Percentiles rank a stretch among this genome's conserved stretches.
phyloP scores from a whole-genome alignment of 1,140 invertebrate genomes.

The Leptopilina clavipes region DNA sequence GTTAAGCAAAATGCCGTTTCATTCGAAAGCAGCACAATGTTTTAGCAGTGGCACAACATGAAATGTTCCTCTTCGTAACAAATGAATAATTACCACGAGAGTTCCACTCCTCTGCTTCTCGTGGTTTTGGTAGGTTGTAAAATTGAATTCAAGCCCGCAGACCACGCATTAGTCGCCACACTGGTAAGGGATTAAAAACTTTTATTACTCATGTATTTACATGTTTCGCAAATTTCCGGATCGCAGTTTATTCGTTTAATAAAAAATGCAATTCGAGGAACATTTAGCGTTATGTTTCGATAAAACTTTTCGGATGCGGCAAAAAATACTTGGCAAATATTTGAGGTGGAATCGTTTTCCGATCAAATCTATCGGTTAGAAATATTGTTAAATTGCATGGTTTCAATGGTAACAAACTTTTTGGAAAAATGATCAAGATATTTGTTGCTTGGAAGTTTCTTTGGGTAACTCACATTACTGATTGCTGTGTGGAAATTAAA shows the following conservation, averaged over 20 bases:
- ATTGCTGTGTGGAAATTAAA: neutral
- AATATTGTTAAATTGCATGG: too few relatives aligned
- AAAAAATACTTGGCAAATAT: neutral
- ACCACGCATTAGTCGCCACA: slow-evolving; percentile 23
- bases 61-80: slow-evolving; percentile 4
- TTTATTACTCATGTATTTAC: slow-evolving; percentile 22
- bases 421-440: too few relatives aligned
- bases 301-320: neutral
- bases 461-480: neutral
- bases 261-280: neutral
- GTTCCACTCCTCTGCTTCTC: slow-evolving; percentile 15
- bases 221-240: neutral
- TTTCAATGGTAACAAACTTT: too few relatives aligned
- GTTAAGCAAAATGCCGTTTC: neutral
- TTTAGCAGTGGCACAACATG: neutral
- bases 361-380: neutral
- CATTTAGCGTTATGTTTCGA: neutral
- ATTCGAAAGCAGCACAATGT: neutral
- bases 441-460: too few relatives aligned
- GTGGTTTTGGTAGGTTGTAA: slow-evolving; percentile 31
- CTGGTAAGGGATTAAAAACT: neutral
- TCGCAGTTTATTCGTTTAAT: neutral
- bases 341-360: neutral
- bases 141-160: slow-evolving; percentile 17
- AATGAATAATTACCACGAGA: slow-evolving; percentile 30